phyloP scores from a whole-genome alignment of 2,113 vertebrate species.

The Gallinago paraguaiae region DNA sequence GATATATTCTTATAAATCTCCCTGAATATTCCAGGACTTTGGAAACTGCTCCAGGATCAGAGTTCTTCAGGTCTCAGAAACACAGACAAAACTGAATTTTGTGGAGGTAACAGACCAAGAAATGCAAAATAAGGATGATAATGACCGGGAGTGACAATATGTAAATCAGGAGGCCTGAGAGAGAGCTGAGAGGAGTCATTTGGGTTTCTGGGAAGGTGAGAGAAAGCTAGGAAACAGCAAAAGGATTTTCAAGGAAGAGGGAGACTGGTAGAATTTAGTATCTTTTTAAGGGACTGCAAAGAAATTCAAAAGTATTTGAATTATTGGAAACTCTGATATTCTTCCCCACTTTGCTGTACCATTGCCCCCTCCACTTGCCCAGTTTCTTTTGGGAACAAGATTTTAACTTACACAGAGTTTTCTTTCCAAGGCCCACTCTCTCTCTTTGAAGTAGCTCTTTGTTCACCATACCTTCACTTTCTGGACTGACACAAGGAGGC shows the following conservation, averaged over 20 bases:
- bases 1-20: neutral
- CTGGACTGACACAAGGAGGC: neutral
- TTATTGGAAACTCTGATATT: neutral
- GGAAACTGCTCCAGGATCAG: neutral
- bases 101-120: neutral
- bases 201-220: neutral
- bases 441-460: neutral
- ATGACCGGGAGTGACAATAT: neutral
- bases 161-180: neutral
- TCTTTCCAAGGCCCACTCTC: neutral
- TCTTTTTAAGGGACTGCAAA: neutral
- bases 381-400: neutral
- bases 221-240: neutral
- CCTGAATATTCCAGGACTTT: neutral
- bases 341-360: neutral
- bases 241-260: neutral
- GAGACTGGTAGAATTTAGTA: neutral
- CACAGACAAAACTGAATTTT: neutral
- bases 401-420: neutral
- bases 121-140: neutral
- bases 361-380: neutral
- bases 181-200: neutral
- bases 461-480: neutral
- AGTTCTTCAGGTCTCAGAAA: neutral
- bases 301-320: neutral